A percentile compares a stretch with the other conserved stretches of the same genome.
Evolutionary conservation across 2,888 invertebrate species (phyloP).

Genomic region (Leptinotarsa rubiginosa): DNA sequence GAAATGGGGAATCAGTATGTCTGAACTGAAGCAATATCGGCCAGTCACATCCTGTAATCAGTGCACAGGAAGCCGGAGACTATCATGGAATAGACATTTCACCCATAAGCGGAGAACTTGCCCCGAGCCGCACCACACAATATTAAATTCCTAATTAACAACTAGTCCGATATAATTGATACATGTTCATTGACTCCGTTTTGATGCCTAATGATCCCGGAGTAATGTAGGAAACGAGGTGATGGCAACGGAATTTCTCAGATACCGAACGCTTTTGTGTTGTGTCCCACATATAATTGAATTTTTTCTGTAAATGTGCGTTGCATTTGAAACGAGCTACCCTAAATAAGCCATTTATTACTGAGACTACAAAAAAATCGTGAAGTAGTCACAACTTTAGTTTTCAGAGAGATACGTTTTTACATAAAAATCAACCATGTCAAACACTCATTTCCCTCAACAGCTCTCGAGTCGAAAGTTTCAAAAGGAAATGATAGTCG

Average conservation of each 20-base stretch:
- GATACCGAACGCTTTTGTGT: not conserved
- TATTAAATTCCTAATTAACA: slow-evolving; percentile 39
- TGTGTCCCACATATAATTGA: too few relatives aligned
- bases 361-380: too few relatives aligned
- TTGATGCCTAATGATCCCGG: slow-evolving; percentile 1
- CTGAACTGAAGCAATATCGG: slow-evolving; percentile 20
- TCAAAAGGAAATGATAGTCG: too few relatives aligned
- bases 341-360: too few relatives aligned
- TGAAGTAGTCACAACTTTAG: too few relatives aligned
- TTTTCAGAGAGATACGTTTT: too few relatives aligned
- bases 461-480: too few relatives aligned
- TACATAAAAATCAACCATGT: too few relatives aligned
- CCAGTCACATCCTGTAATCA: slow-evolving; percentile 24
- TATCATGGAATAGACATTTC: slow-evolving; percentile 36
- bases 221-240: slow-evolving; percentile 1
- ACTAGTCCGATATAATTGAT: slow-evolving; percentile 34
- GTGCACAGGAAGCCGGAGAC: slow-evolving; percentile 30
- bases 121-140: slow-evolving; percentile 34
- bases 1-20: slow-evolving; percentile 18
- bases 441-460: too few relatives aligned
- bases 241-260: not conserved
- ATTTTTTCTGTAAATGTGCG: too few relatives aligned
- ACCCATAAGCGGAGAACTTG: slow-evolving; percentile 30
- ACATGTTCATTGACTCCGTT: slow-evolving; percentile 24
- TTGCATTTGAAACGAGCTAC: too few relatives aligned